Percentiles rank a stretch among this genome's conserved stretches.
These are phyloP conservation scores for Ectemnius continuus DNA, from an alignment of 2,888 invertebrate genomes.

Conservation along the genomic window DNA sequence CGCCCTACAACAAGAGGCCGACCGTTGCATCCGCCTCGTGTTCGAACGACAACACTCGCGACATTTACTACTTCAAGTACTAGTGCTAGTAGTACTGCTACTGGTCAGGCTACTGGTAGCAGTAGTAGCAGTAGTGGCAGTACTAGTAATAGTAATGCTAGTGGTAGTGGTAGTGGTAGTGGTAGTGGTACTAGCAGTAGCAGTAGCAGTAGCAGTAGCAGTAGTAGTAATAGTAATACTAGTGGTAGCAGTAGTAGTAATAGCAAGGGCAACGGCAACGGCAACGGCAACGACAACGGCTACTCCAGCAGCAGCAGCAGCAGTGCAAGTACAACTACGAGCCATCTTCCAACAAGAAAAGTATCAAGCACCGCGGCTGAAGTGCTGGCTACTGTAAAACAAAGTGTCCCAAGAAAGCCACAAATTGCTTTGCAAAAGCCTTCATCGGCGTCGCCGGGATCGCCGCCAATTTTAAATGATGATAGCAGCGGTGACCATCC, in stretches of 20 bases:
- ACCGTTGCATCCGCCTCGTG: constrained; percentile 69
- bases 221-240: neutral
- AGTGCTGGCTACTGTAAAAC: constrained; percentile 71
- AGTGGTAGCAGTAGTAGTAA: too few species aligned
- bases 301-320: neutral
- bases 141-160: too few species aligned
- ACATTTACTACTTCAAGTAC: constrained; percentile 43
- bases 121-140: too few species aligned
- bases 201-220: too few species aligned
- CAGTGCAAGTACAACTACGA: constrained; percentile 51
- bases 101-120: too few species aligned
- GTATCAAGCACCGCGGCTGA: constrained; percentile 55
- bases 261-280: too few species aligned
- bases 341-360: constrained; percentile 58
- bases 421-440: constrained; percentile 70
- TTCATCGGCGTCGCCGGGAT: constrained; percentile 62
- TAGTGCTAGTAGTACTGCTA: too few species aligned
- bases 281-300: too few species aligned
- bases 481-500: constrained; percentile 83
- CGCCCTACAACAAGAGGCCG: constrained; percentile 76
- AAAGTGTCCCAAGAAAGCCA: constrained; percentile 70
- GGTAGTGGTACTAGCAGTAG: too few species aligned
- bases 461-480: constrained; percentile 67
- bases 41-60: constrained; percentile 69
- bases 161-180: neutral